phyloP scores from a whole-genome alignment of 2,888 invertebrate genomes.

The Agrochola lota region DNA sequence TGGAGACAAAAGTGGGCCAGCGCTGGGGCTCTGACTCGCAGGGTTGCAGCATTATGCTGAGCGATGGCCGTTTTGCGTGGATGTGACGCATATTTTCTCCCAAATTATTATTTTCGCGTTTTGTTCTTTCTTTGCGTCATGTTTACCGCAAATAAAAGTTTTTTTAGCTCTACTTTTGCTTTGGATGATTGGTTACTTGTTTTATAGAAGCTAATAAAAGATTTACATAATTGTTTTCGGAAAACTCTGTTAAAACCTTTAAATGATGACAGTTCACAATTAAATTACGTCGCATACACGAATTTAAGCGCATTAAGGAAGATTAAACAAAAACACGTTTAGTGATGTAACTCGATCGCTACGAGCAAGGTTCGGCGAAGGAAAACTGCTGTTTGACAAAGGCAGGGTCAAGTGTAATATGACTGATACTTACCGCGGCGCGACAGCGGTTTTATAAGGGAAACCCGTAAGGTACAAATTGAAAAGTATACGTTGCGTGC shows the following conservation, averaged over 20 bases:
- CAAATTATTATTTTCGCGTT: too few species aligned
- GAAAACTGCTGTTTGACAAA: conserved; percentile 64
- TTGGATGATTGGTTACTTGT: not conserved
- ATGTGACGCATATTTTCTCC: too few species aligned
- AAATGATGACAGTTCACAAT: not conserved
- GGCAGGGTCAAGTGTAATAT: conserved; percentile 59
- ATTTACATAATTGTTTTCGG: not conserved
- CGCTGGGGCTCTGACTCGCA: too few species aligned
- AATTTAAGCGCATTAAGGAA: conserved; percentile 48
- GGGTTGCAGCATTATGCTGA: too few species aligned
- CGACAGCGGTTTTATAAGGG: conserved; percentile 32
- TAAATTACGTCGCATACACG: not conserved
- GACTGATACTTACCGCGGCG: conserved; percentile 51
- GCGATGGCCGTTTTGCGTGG: too few species aligned
- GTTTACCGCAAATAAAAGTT: too few species aligned
- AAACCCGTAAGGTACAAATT: conserved; percentile 19
- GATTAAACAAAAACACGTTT: conserved; percentile 50
- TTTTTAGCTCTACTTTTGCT: not conserved
- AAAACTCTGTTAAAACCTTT: not conserved
- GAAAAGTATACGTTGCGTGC: conserved; percentile 16
- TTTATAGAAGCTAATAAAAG: not conserved
- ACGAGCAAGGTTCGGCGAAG: conserved; percentile 58
- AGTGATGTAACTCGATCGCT: conserved; percentile 62
- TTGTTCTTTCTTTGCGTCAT: too few species aligned
- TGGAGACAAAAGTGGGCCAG: too few species aligned